Conservation (phyloP, 2,113 vertebrate genomes). For the Otolemur garnettii region DNA sequence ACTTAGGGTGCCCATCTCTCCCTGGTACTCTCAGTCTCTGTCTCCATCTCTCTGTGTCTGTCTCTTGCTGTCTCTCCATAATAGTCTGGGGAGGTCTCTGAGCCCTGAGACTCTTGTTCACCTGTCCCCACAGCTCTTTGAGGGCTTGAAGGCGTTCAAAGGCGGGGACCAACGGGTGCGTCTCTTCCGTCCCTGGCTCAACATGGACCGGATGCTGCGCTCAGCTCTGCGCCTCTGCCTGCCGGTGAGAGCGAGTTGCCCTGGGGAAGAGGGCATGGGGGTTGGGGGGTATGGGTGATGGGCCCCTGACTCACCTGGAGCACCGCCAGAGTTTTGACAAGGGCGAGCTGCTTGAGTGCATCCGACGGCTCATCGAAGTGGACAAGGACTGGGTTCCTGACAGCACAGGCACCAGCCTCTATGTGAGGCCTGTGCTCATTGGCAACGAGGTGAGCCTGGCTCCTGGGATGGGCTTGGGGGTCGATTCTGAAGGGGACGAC, state of each 20-base stretch:
- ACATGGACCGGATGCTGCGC: slow-evolving; percentile 94
- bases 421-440: slow-evolving; percentile 93
- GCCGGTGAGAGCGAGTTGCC: slow-evolving; percentile 88
- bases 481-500: no score
- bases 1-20: background rate
- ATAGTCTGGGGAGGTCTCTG: background rate
- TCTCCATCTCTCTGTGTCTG: background rate
- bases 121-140: slow-evolving; percentile 90
- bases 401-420: slow-evolving; percentile 90
- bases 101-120: background rate
- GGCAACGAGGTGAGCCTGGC: slow-evolving; percentile 89
- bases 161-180: slow-evolving; percentile 91
- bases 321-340: slow-evolving; percentile 90
- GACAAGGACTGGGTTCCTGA: slow-evolving; percentile 94
- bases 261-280: accelerated
- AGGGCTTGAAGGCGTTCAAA: slow-evolving; percentile 94
- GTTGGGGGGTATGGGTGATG: accelerated
- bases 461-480: background rate
- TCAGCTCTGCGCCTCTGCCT: slow-evolving; percentile 89
- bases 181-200: slow-evolving; percentile 94
- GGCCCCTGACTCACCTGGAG: background rate
- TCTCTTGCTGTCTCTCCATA: background rate
- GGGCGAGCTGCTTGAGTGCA: slow-evolving; percentile 90
- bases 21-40: accelerated
- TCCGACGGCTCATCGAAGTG: slow-evolving; percentile 91